A percentile compares a stretch with the other conserved stretches of the same genome.
These are phyloP conservation scores for Acanthiza pusilla DNA, from an alignment of 2,797 vertebrate species.

Conservation along the genomic window DNA sequence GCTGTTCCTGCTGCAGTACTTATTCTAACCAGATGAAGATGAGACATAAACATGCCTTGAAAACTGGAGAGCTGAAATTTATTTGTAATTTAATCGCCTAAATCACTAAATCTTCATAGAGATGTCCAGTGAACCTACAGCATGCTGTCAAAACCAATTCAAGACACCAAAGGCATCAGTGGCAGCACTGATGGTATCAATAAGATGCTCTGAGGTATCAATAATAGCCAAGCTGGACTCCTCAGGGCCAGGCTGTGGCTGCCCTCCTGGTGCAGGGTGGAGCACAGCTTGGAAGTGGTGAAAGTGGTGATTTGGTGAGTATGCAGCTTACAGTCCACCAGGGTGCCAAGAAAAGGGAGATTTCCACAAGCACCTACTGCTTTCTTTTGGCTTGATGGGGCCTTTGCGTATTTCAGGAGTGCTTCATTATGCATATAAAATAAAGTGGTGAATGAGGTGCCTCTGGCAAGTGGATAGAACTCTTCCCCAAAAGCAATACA, in stretches of 20 bases:
- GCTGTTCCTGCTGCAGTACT: background rate
- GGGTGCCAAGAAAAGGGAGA: background rate
- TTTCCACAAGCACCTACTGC: background rate
- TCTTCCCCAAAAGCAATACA: background rate
- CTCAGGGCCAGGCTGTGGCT: background rate
- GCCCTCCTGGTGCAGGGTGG: background rate
- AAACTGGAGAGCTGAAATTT: background rate
- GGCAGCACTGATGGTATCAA: background rate
- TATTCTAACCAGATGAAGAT: background rate
- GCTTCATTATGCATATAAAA: background rate
- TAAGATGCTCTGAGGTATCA: background rate
- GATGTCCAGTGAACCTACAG: background rate
- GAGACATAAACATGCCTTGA: background rate
- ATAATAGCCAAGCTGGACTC: background rate
- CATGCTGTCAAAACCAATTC: background rate
- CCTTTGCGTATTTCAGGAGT: background rate
- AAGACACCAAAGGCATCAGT: background rate
- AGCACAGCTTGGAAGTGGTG: background rate
- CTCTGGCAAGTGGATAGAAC: background rate
- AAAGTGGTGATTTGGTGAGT: background rate
- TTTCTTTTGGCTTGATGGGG: background rate
- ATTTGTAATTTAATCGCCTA: fast-evolving
- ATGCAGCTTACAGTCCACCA: background rate
- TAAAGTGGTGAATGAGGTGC: background rate
- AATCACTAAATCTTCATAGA: background rate